Conservation (phyloP, 2,797 vertebrate species). For the Pangasius larnaudii region DNA sequence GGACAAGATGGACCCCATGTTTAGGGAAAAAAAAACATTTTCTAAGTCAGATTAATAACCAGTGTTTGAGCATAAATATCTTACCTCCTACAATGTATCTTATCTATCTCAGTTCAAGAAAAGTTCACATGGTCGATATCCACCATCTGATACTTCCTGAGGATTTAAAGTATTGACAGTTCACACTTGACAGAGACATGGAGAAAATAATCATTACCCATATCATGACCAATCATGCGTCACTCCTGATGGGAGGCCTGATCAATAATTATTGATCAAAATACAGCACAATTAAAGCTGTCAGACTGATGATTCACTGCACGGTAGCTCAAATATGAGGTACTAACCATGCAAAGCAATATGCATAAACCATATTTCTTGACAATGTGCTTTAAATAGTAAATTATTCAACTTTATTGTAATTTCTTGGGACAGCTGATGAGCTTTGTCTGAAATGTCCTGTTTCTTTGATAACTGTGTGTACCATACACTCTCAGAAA, state of each 20-base stretch:
- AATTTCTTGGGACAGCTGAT: background rate
- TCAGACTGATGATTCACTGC: constrained; percentile 10
- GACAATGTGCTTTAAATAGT: background rate
- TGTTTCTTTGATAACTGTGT: background rate
- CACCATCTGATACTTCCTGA: constrained; percentile 51
- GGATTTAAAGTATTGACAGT: constrained; percentile 60
- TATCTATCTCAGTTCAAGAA: constrained; percentile 38
- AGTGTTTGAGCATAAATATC: background rate
- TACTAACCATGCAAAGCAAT: background rate
- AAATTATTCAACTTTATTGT: background rate
- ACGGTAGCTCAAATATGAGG: background rate
- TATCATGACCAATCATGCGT: constrained; percentile 24
- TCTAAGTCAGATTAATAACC: background rate
- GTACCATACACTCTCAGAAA: background rate
- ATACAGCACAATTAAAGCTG: constrained; percentile 2
- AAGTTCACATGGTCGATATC: constrained; percentile 62
- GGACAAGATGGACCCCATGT: background rate
- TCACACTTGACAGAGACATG: constrained; percentile 54
- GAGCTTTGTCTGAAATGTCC: background rate
- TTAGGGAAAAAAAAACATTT: background rate
- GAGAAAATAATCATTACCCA: constrained; percentile 62
- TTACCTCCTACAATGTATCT: background rate
- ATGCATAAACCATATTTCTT: background rate
- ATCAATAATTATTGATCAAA: constrained; percentile 42
- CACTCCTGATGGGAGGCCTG: constrained; percentile 1